Conservation (phyloP, 2,888 invertebrate genomes). For the Cyclophora punctaria region DNA sequence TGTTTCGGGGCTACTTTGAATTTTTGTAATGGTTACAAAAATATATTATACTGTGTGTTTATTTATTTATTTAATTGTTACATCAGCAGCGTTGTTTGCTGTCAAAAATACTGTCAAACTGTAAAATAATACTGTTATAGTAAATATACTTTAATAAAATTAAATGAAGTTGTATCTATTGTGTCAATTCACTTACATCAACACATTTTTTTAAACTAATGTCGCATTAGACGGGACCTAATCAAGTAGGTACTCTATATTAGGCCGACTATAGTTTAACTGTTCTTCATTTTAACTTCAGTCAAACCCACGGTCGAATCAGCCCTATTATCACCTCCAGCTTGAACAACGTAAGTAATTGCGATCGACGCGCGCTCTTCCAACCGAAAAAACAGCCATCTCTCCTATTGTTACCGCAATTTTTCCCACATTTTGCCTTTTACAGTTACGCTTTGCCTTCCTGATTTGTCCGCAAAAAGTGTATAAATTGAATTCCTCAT, state of each 20-base stretch:
- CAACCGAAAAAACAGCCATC: conserved; percentile 63
- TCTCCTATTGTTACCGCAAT: conserved; percentile 61
- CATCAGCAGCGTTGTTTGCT: neutral
- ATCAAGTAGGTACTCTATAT: too few relatives aligned
- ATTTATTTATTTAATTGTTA: neutral
- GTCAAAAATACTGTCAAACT: neutral
- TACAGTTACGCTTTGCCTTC: conserved; percentile 66
- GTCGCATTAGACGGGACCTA: too few relatives aligned
- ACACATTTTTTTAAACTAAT: too few relatives aligned
- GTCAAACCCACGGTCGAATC: conserved; percentile 16
- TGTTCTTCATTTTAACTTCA: neutral
- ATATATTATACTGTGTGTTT: too few relatives aligned
- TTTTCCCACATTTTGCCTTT: conserved; percentile 71
- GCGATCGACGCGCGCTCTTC: conserved; percentile 65
- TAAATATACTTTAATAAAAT: too few relatives aligned
- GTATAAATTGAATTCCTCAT: conserved; percentile 64
- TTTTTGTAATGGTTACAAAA: neutral
- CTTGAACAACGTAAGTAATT: conserved; percentile 60
- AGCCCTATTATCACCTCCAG: conserved; percentile 39
- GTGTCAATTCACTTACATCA: too few relatives aligned
- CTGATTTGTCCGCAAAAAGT: conserved; percentile 62
- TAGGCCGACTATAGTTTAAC: neutral
- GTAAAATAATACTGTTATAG: too few relatives aligned
- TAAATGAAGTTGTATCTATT: too few relatives aligned
- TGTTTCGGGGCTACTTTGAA: neutral